Base-by-base conservation (phyloP, 1,140 invertebrate genomes). In the Caenorhabditis briggsae region DNA sequence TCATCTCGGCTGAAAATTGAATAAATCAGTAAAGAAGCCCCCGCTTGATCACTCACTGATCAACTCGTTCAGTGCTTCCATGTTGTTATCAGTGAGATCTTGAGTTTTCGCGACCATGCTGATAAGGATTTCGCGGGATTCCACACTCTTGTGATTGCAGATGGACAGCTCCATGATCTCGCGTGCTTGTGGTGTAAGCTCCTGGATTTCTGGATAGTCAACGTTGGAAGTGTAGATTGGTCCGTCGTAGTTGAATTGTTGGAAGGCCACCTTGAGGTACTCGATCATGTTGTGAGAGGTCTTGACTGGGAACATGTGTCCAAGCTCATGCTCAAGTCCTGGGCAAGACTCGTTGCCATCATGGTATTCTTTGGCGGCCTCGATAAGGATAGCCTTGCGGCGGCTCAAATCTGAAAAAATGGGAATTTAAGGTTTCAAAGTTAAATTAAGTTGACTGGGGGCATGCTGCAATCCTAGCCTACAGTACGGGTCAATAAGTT, bases 1-100 rank as follows among this genome's bases (percentile, higher is more conserved):
- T 50, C 70, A 78, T 78, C 23, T 78, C 46, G 11, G 20, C 70
- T 78, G 46, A 50, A 78, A 70, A 50, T 78, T 50, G 6, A 25
- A 20, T 61, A 11, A 25, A 11, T 6, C 11, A 20, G 9, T 25
- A 5, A 33, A 2, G 50, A 53, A 16, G 16, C 50, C 12, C 16
- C 16, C 1, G 16, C 12, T 2, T 53, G 50, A 2, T 8, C 12
- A 53, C 50, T 53, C 16, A 53, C 50, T 53, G 50, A 53, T 53
- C 12, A 53, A 14, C 16, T 11, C 11, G 50, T 53, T 16, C 12
- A 53, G 50, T 5, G 50, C 50, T 14, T 53, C 50, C 12, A 53
- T 2, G 16, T 53, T 53, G 11, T 5, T 11, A 2, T 53, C 50
- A 11, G 11, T 16, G 12, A 53, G 11, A 2, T 53, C 16, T 53